Conservation (phyloP, 1,140 invertebrate genomes). For the Eupristina koningsbergeri region DNA sequence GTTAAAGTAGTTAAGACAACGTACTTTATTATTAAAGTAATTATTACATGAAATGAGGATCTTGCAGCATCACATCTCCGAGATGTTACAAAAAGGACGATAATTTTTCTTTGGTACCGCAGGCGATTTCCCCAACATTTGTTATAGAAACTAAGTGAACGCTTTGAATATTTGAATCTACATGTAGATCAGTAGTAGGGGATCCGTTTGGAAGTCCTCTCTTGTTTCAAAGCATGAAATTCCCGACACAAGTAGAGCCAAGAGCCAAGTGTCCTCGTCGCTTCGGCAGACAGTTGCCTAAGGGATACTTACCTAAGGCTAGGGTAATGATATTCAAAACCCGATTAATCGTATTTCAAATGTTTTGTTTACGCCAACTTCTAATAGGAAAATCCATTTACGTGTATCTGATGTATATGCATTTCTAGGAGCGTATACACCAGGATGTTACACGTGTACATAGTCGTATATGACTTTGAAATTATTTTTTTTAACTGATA, state of each 20-base stretch:
- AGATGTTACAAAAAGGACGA: background rate
- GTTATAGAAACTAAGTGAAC: background rate
- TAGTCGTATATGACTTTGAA: no score
- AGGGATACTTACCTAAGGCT: constrained; percentile 2
- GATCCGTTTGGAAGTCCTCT: background rate
- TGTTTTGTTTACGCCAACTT: background rate
- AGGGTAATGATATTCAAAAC: constrained; percentile 10
- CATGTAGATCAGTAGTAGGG: no score
- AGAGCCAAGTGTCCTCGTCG: no score
- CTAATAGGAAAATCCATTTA: background rate
- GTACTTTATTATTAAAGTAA: background rate
- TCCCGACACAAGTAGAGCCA: background rate
- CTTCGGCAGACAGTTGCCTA: background rate
- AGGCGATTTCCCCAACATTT: background rate
- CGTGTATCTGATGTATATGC: no score
- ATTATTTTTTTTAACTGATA: no score
- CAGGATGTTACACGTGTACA: no score
- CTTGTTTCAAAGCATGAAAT: constrained; percentile 27
- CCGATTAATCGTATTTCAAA: constrained; percentile 14
- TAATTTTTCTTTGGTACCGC: background rate
- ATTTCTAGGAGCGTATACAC: no score
- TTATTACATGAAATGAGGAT: background rate
- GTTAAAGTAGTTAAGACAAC: no score
- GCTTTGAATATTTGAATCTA: background rate
- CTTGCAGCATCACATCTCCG: background rate